Percentiles rank a stretch among this genome's conserved stretches.
Evolutionary conservation across 2,888 invertebrate species (phyloP).

Genomic region (Trachelus stipa): DNA sequence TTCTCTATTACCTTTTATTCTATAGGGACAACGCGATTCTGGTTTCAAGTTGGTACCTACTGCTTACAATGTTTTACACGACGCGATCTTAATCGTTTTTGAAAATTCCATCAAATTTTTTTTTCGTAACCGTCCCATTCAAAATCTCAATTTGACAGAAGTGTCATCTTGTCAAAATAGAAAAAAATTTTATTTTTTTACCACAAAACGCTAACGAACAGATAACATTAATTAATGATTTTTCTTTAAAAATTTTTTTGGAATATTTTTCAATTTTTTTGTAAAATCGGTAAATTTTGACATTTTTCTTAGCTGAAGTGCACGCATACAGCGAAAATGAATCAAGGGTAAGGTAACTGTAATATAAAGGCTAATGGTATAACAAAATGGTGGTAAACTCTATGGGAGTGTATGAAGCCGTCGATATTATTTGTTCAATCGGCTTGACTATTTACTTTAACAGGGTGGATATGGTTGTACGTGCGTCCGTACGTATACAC

Average conservation of each 20-base stretch:
- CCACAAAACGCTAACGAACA: neutral
- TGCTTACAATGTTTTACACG: neutral
- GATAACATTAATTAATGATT: neutral
- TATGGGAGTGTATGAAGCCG: neutral
- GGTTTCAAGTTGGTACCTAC: neutral
- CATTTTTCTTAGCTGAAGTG: no score
- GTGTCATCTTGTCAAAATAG: neutral
- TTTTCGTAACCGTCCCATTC: neutral
- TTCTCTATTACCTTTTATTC: neutral
- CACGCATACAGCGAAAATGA: no score
- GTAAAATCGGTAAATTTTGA: no score
- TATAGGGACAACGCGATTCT: neutral
- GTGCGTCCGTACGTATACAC: neutral
- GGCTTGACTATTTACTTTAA: neutral
- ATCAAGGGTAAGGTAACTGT: neutral
- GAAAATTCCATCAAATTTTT: neutral
- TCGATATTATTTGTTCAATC: neutral
- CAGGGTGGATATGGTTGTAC: neutral
- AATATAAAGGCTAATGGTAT: neutral
- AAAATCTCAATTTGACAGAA: neutral
- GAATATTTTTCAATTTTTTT: no score
- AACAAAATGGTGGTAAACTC: neutral
- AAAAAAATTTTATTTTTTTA: neutral
- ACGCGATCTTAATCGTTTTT: neutral
- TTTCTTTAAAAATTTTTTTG: no score